Conservation (phyloP, 2,113 vertebrate species). For the Brachypteracias leptosomus region DNA sequence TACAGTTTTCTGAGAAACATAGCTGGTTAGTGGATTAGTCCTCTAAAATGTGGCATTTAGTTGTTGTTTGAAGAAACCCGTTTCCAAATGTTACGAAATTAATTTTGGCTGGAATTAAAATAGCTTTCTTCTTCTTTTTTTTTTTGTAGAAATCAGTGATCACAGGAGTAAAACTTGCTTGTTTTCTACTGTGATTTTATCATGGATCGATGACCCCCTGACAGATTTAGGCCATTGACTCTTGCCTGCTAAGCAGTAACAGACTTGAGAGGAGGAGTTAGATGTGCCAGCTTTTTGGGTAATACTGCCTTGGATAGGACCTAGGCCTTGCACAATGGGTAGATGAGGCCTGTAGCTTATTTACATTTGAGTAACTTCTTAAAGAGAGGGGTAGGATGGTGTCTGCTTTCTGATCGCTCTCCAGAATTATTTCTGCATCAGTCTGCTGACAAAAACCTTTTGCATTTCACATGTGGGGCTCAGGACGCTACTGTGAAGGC, state of each 20-base stretch:
- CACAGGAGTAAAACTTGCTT: conserved; percentile 35
- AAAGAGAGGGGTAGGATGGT: not conserved
- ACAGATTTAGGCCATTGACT: conserved; percentile 38
- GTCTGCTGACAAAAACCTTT: not conserved
- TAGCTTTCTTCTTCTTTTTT: not conserved
- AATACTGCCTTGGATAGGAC: not conserved
- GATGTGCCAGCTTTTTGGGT: not conserved
- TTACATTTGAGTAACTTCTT: conserved; percentile 18
- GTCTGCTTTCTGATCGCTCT: conserved; percentile 4
- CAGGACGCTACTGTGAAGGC: not conserved
- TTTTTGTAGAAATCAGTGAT: not conserved
- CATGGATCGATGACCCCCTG: not conserved
- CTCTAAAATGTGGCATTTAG: not conserved
- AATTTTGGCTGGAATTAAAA: conserved; percentile 47
- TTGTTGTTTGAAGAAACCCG: not conserved
- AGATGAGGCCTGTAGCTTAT: not conserved
- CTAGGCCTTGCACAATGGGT: not conserved
- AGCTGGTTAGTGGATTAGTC: not conserved
- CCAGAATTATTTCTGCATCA: conserved; percentile 24
- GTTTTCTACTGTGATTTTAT: conserved; percentile 46
- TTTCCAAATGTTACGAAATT: conserved; percentile 39
- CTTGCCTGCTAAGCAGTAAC: not conserved
- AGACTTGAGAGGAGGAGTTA: not conserved
- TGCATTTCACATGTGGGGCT: not conserved
- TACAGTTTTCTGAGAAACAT: not conserved